These are phyloP conservation scores for Apodemia mormo DNA, from an alignment of 2,888 invertebrate genomes.

Conservation along the genomic window DNA sequence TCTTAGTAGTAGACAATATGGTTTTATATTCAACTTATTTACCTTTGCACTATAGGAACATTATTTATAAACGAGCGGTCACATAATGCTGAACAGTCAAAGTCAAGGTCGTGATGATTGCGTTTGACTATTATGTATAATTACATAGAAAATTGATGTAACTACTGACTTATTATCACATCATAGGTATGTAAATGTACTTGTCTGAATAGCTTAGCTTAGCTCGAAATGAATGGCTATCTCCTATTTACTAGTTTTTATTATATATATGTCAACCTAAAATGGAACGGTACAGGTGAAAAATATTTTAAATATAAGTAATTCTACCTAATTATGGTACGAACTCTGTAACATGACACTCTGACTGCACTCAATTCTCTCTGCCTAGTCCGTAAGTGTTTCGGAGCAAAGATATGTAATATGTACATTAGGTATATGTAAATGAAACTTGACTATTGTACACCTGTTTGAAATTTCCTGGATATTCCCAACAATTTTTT, in stretches of 20 bases:
- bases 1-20: background rate
- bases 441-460: no score
- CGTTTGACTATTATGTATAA: conserved; percentile 21
- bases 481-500: no score
- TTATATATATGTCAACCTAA: no score
- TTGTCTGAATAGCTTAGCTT: background rate
- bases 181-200: conserved; percentile 19
- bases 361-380: no score
- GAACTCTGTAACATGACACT: no score
- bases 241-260: background rate
- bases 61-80: conserved; percentile 16
- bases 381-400: no score
- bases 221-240: background rate
- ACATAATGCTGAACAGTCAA: conserved; percentile 27
- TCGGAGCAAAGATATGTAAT: no score
- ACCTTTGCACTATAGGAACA: background rate
- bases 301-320: no score
- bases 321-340: no score
- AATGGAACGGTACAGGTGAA: no score
- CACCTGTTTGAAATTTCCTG: no score
- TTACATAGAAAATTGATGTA: conserved; percentile 27
- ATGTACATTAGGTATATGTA: no score
- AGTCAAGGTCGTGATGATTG: conserved; percentile 31
- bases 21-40: background rate
- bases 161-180: conserved; percentile 26